Evolutionary conservation across 2,113 vertebrate species (phyloP).

Genomic region (Lontra canadensis): DNA sequence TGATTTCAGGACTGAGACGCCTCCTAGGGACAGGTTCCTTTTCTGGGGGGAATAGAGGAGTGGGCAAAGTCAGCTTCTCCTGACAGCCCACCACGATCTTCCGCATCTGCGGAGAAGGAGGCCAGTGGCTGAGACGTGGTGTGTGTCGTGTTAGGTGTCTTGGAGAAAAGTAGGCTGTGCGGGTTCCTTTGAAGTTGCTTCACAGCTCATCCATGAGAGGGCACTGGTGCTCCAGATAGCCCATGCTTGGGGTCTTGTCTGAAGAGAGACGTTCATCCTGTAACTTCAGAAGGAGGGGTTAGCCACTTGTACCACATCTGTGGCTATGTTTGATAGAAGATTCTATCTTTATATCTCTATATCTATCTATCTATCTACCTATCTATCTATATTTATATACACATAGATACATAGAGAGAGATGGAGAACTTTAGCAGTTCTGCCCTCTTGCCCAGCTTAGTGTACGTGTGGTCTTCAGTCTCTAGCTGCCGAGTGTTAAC

Average conservation of each 20-base stretch:
- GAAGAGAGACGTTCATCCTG: neutral
- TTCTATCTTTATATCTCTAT: too few species aligned
- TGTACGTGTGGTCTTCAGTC: neutral
- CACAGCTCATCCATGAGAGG: constrained; percentile 72
- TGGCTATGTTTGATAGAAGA: neutral
- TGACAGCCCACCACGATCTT: neutral
- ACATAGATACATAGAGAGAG: neutral
- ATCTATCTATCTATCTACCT: too few species aligned
- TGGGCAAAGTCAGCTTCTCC: neutral
- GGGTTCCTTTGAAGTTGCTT: neutral
- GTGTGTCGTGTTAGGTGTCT: neutral
- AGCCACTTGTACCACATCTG: neutral
- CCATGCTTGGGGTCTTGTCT: neutral
- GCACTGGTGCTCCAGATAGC: constrained; percentile 65
- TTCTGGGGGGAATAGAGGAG: neutral
- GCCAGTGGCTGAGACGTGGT: neutral
- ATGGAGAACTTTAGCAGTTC: neutral
- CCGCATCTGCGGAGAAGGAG: neutral
- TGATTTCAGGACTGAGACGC: neutral
- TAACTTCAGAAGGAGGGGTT: neutral
- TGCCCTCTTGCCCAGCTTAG: neutral
- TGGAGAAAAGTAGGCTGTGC: neutral
- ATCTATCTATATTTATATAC: neutral
- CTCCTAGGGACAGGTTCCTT: neutral
- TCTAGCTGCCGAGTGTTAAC: neutral